Conservation (phyloP, 2,888 invertebrate genomes). For the Lutraria lutraria region DNA sequence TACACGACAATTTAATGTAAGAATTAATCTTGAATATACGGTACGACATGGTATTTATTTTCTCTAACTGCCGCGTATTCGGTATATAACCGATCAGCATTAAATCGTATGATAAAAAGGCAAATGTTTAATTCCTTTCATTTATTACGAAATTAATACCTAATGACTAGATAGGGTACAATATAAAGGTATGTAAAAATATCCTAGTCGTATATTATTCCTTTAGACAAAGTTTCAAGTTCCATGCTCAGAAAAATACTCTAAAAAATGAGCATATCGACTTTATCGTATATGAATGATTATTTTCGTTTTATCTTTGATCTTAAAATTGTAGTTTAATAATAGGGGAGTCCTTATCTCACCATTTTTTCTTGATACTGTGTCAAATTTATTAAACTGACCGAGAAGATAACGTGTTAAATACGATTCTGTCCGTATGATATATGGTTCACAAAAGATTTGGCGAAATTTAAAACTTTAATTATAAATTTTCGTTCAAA, state of each 20-base stretch:
- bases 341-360: neutral
- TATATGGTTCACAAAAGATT: conserved; percentile 57
- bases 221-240: conserved; percentile 30
- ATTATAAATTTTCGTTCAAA: conserved; percentile 59
- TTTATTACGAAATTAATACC: conserved; percentile 13
- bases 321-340: conserved; percentile 49
- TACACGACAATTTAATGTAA: no score
- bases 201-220: neutral
- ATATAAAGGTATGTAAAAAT: neutral
- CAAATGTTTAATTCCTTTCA: neutral
- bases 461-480: conserved; percentile 59
- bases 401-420: conserved; percentile 54
- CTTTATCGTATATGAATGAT: conserved; percentile 56
- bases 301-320: conserved; percentile 53
- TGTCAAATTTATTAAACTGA: conserved; percentile 49
- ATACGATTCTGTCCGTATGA: conserved; percentile 50
- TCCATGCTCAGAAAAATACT: conserved; percentile 31
- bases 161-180: neutral
- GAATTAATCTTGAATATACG: no score
- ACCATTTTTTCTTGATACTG: conserved; percentile 31
- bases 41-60: no score
- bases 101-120: conserved; percentile 5
- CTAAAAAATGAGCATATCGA: conserved; percentile 32
- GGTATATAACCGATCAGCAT: neutral
- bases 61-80: no score